Conservation (phyloP, 1,140 invertebrate species). For the Hesperophylax magnus region DNA sequence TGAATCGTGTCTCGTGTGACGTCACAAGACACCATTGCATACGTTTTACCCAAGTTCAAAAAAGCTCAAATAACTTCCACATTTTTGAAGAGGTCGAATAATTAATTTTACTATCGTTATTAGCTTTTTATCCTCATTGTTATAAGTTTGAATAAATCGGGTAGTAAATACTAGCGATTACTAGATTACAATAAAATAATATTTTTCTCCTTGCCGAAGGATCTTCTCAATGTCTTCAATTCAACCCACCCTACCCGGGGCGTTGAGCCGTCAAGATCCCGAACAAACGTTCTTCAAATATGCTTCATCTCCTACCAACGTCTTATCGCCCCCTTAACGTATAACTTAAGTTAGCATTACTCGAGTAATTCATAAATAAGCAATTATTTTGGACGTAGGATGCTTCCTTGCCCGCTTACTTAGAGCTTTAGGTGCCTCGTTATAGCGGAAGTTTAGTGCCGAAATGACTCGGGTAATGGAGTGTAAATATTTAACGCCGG, state of each 20-base stretch:
- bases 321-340: conserved; percentile 2
- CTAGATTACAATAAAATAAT: too few relatives aligned
- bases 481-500: conserved; percentile 1
- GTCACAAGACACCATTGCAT: too few relatives aligned
- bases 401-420: not conserved
- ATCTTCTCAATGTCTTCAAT: not conserved
- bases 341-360: conserved; percentile 21
- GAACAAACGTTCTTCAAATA: conserved; percentile 21
- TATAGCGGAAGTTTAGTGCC: conserved; percentile 24
- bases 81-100: too few relatives aligned
- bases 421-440: not conserved
- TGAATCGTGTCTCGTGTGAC: too few relatives aligned
- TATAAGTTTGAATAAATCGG: too few relatives aligned
- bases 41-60: too few relatives aligned
- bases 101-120: too few relatives aligned
- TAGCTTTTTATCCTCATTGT: too few relatives aligned
- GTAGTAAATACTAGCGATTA: too few relatives aligned
- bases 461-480: conserved; percentile 3
- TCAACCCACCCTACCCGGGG: conserved; percentile 32
- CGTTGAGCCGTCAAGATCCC: not conserved
- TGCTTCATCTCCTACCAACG: not conserved
- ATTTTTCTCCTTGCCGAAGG: too few relatives aligned
- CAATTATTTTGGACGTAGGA: conserved; percentile 51
- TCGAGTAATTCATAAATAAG: conserved; percentile 55
- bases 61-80: too few relatives aligned